Base-by-base conservation (phyloP, 2,113 vertebrate genomes). In the Scartelaos histophorus region DNA sequence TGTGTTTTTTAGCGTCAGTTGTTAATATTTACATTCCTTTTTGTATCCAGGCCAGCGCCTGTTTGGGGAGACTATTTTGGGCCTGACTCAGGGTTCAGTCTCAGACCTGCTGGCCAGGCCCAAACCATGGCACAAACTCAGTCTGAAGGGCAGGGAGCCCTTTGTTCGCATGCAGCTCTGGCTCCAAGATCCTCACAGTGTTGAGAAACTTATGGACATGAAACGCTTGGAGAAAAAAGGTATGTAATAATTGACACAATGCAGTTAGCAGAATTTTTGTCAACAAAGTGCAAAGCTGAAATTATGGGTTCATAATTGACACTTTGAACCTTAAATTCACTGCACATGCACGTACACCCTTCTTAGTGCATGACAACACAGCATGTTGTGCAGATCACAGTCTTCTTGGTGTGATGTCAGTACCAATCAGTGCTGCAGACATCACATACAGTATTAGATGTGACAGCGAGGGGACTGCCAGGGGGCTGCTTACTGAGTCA, bases 71-170 rank as follows among this genome's bases (percentile, higher is more conserved):
- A 97, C 94, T 79, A 97, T 99, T 91, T 93, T 99, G 25, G 97
- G 97, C 79, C 95, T 99, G 76, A 98, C 97, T 70, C 97, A 99
- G 86, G 97, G 97, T 91, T 98, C 97, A 5, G 97, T 99, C 88
- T 99, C 97, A 35, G 97, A 99, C 92, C 96, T 99, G 71, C 95
- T 99, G 81, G 96, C 97, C 78, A 95, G 95, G 70, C 97, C 97
- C 1, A 99, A 99, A 91, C 97, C 97, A 86, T 99, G 97, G 97
- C 96, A 96, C 89, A 98, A 99, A 90, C 95, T 98, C 79, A 98
- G 97, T 78, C 93, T 97, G 80, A 99, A 98, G 90, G 97, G 90
- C 69, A 79, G 89, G 69, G 91, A 92, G 87, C 91, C 91, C 65
- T 91, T 92, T 45, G 91, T 92, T 69, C 91, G 90, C 35, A 92